Evolutionary conservation across 2,113 vertebrate genomes (phyloP).

Genomic region (Xiphias gladius): DNA sequence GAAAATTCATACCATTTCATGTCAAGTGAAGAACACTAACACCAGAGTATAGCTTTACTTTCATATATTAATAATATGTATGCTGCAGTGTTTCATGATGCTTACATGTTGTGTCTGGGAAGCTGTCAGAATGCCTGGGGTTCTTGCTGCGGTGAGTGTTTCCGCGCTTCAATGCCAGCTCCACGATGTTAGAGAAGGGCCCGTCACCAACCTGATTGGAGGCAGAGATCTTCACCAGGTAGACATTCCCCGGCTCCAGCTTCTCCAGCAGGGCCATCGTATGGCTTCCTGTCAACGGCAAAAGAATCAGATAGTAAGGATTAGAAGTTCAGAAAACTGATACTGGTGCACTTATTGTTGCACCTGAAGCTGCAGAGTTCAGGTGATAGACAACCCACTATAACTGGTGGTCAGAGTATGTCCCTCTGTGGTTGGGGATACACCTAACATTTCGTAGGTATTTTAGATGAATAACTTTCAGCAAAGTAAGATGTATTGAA

Average conservation of each 20-base stretch:
- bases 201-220: constrained; percentile 95
- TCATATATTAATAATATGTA: not conserved
- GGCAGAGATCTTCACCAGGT: constrained; percentile 94
- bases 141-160: constrained; percentile 87
- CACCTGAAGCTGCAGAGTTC: not conserved
- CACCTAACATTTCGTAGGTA: not conserved
- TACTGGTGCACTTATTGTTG: not conserved
- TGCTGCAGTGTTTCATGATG: constrained; percentile 1
- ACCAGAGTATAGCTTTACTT: not conserved
- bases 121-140: constrained; percentile 85
- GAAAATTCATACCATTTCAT: constrained; percentile 1
- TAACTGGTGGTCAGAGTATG: not conserved
- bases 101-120: constrained; percentile 86
- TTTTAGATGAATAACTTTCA: not conserved
- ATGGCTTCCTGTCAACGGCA: constrained; percentile 85
- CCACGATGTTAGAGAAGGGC: constrained; percentile 91
- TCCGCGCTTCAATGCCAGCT: constrained; percentile 87
- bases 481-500: not conserved
- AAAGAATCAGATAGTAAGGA: constrained; percentile 1
- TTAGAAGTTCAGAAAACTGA: constrained; percentile 25
- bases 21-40: constrained; percentile 8
- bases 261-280: constrained; percentile 97
- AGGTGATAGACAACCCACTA: too few species aligned
- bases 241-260: constrained; percentile 90
- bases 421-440: not conserved